Evolutionary conservation across 2,113 vertebrate genomes (phyloP), one percentile per base, ranked within the genome.

Genomic region (Chrysochloris asiatica): DNA sequence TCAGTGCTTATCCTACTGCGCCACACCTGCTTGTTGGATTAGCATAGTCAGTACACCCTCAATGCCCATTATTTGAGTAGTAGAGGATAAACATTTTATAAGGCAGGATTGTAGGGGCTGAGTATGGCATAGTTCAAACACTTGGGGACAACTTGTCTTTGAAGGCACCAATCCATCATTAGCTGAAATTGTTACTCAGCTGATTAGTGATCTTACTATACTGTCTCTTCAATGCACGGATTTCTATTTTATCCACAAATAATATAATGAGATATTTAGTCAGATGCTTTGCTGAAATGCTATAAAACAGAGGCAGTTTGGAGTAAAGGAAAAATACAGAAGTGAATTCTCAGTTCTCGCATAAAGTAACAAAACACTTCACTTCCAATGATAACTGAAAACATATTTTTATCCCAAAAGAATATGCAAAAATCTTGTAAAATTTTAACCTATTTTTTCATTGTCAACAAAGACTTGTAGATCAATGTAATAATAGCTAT

Each of bases 401-500:
- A 33, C 4, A 85, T 73, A 22, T 83, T 81, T 90, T 92, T 45
- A 77, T 83, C 38, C 71, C 21, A 56, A 87, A 87, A 89, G 30
- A 92, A 61, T 14, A 24, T 59, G 17, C 56, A 72, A 86, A 78
- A 83, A 77, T 36, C 26, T 86, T n/a, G 77, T 56, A 91, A 59
- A 69, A 86, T 67, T 90, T 91, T 45, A 61, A 21, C n/a, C 30
- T 91, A 48, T 26, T 50, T 94, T 94, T 88, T 91, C 11, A 89
- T 72, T 82, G 41, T 85, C 78, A 81, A 26, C 24, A 85, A 67
- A 90, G 6, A 65, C 47, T 93, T 88, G 17, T 38, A 89, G 78
- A 48, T 36, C 78, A 91, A 50, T 65, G 30, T 89, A 73, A 76
- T 78, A 71, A 50, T 61, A 83, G n/a, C 12, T 30, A 52, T 17